Percentiles rank a stretch among this genome's conserved stretches.
phyloP scores from a whole-genome alignment of 2,888 invertebrate species.

The Apodemia hepburni region DNA sequence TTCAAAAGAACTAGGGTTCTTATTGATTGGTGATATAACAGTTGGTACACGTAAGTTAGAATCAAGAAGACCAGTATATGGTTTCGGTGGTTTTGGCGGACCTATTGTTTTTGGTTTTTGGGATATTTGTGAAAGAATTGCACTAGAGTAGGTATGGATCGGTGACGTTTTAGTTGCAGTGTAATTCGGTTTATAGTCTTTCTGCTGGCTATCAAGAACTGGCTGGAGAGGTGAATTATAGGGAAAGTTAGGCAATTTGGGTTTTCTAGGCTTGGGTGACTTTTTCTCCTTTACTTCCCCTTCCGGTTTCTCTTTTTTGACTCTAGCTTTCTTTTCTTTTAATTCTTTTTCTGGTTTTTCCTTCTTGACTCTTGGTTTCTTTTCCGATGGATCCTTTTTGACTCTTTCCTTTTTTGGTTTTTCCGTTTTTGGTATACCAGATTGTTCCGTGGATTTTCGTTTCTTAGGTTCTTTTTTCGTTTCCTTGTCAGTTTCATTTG shows the following conservation, averaged over 20 bases:
- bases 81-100: conserved; percentile 31
- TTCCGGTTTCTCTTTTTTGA: conserved; percentile 38
- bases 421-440: conserved; percentile 39
- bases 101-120: conserved; percentile 24
- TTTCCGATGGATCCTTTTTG: conserved; percentile 37
- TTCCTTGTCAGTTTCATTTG: conserved; percentile 26
- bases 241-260: conserved; percentile 43
- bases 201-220: conserved; percentile 41
- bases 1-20: conserved; percentile 65
- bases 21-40: conserved; percentile 52
- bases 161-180: conserved; percentile 18
- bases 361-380: conserved; percentile 37
- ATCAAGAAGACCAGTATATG: conserved; percentile 38
- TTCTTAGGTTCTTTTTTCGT: conserved; percentile 52
- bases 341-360: conserved; percentile 37
- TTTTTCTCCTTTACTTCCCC: conserved; percentile 48
- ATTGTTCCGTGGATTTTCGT: conserved; percentile 45
- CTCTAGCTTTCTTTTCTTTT: conserved; percentile 35
- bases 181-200: conserved; percentile 33
- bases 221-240: conserved; percentile 54
- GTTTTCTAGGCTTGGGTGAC: conserved; percentile 54
- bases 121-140: conserved; percentile 19
- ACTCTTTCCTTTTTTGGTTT: conserved; percentile 41
- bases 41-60: conserved; percentile 45
- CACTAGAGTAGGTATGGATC: not conserved